phyloP scores from a whole-genome alignment of 23 tunicate genomes.

The Halocynthia aurantium region DNA sequence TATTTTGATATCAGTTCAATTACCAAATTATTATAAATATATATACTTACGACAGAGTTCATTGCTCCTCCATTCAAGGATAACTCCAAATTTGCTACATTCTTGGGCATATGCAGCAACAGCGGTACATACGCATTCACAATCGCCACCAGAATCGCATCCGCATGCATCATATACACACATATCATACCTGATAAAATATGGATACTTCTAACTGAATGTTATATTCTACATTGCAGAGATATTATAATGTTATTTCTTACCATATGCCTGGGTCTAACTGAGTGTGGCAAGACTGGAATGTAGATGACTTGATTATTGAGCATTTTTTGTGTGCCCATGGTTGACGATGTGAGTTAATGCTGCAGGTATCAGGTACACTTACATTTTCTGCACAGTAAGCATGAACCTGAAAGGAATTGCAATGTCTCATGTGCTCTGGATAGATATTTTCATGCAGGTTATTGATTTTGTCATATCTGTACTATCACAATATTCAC shows the following conservation, averaged over 20 bases:
- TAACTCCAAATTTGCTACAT: conserved; percentile 10
- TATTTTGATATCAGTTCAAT: neutral
- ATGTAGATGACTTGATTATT: conserved; percentile 18
- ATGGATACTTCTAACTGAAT: neutral
- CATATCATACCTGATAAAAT: conserved; percentile 11
- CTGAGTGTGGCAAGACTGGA: conserved; percentile 13
- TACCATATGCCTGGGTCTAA: conserved; percentile 2
- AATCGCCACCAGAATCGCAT: conserved; percentile 38
- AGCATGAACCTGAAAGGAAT: conserved; percentile 16
- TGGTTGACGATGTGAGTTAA: conserved; percentile 7
- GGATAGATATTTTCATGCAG: too few species aligned
- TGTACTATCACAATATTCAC: too few species aligned
- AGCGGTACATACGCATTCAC: conserved; percentile 39
- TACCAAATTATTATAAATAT: neutral
- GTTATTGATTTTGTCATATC: too few species aligned
- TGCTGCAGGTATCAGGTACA: conserved; percentile 12
- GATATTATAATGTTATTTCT: neutral
- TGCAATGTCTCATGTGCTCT: too few species aligned
- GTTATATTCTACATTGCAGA: neutral
- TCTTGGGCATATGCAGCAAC: conserved; percentile 33
- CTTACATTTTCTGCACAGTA: conserved; percentile 10
- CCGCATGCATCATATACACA: conserved; percentile 37
- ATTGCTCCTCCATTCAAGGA: conserved; percentile 13
- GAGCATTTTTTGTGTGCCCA: conserved; percentile 22
- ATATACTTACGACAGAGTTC: conserved; percentile 25